phyloP scores from a whole-genome alignment of 2,888 invertebrate species.

The Chesias legatella region DNA sequence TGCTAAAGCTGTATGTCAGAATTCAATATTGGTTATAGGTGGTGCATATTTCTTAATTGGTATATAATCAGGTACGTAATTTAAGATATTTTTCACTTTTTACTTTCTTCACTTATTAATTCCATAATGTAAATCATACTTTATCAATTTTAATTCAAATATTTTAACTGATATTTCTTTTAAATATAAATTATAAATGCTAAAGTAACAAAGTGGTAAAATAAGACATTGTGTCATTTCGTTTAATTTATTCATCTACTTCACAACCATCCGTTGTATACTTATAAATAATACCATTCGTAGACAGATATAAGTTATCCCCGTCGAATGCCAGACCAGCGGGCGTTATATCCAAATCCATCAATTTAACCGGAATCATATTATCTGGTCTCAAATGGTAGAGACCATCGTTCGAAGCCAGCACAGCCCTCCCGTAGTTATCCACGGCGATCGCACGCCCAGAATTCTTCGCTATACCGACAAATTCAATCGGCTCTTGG shows the following conservation, averaged over 20 bases:
- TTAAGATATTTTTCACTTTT: no score
- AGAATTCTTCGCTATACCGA: constrained; percentile 61
- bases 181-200: no score
- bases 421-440: constrained; percentile 42
- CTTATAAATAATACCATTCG: constrained; percentile 61
- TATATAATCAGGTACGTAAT: no score
- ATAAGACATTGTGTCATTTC: no score
- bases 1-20: no score
- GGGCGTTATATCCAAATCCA: constrained; percentile 63
- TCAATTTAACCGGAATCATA: constrained; percentile 63
- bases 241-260: constrained; percentile 11
- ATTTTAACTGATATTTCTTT: no score
- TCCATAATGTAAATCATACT: no score
- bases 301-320: constrained; percentile 52
- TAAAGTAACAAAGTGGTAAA: no score
- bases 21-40: no score
- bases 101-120: no score
- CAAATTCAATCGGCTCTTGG: constrained; percentile 66
- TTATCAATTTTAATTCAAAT: no score
- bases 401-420: constrained; percentile 66
- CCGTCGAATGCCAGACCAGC: constrained; percentile 56
- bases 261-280: constrained; percentile 45
- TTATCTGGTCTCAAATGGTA: constrained; percentile 57
- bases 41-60: no score
- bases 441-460: constrained; percentile 61